Evolutionary conservation across 2,797 vertebrate genomes (phyloP), one percentile per base, ranked within the genome.

Genomic region (Choloepus didactylus): DNA sequence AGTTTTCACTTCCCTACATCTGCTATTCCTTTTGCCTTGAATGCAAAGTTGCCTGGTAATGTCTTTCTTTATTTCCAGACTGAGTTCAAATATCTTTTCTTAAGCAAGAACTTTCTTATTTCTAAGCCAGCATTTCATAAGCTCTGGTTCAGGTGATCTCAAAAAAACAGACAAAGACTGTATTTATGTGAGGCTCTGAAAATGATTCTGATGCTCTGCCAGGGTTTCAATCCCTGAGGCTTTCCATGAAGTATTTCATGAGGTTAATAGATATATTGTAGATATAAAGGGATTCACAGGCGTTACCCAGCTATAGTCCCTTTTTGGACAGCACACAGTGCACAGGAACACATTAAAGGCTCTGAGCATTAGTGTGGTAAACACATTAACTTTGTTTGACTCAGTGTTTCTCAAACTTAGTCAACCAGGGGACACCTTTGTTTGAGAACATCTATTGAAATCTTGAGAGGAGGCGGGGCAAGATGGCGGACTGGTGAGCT

Each of bases 361-460:
- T 87, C 25, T 27, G 54, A 62, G 60, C 96, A 51, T 76, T 85
- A 92, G 25, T 49, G 56, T 44, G 73, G 88, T 16, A 41, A 72
- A 23, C 70, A 38, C 3, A 67, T 16, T 19, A 19, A 35, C 15
- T 6, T 69, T 35, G 29, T 91, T 88, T 70, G 16, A 72, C 51
- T 16, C 27, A 59, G 1, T 84, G 35, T 88, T 90, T 93, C 64
- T 90, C 60, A 73, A 75, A 86, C 18, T 69, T 91, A 64, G 19
- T 90, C 89, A 73, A 46, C 60, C 10, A 0, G 38, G 23, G n/a
- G 72, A 86, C 27, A n/a, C 38, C 77, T 91, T 56, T 76, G 25
- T 90, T 92, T 54, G 59, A 89, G 66, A 91, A 69, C 38, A 70
- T 90, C 35, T 96, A 35, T 79, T 91, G 90, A 72, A 88, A 31